Evolutionary conservation across 2,113 vertebrate species (phyloP).

Genomic region (Lophius piscatorius): DNA sequence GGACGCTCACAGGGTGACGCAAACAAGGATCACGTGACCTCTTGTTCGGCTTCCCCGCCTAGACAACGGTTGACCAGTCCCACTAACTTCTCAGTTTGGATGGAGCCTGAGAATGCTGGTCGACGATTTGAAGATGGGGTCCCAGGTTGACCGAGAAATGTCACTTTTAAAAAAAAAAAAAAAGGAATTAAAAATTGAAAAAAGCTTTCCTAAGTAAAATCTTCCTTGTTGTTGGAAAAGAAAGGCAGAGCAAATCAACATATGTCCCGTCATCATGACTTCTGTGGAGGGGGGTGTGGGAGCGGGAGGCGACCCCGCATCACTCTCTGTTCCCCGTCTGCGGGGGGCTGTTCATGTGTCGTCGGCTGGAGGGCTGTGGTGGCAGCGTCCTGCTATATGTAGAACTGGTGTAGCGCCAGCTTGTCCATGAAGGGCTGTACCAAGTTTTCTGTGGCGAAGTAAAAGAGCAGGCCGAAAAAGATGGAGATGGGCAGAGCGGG

Average conservation of each 20-base stretch:
- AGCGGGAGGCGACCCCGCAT: conserved; percentile 26
- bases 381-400: conserved; percentile 86
- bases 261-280: conserved; percentile 54
- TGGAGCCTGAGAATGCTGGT: conserved; percentile 31
- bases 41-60: conserved; percentile 48
- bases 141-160: conserved; percentile 30
- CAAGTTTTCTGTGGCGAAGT: conserved; percentile 98
- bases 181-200: conserved; percentile 43
- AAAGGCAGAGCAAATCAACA: conserved; percentile 60
- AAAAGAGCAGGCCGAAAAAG: conserved; percentile 97
- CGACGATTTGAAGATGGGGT: conserved; percentile 28
- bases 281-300: conserved; percentile 34
- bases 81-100: conserved; percentile 12
- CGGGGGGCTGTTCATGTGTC: conserved; percentile 43
- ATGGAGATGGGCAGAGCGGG: conserved; percentile 98
- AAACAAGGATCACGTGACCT: too few relatives aligned
- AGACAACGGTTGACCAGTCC: conserved; percentile 42
- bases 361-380: conserved; percentile 39
- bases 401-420: conserved; percentile 96
- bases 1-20: conserved; percentile 16
- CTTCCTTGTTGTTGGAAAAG: conserved; percentile 25
- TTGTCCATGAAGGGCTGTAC: conserved; percentile 97
- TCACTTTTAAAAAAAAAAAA: conserved; percentile 47
- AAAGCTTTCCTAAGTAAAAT: conserved; percentile 11
- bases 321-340: conserved; percentile 40